phyloP scores from a whole-genome alignment of 37 sponge, comb jelly and placozoan genomes.

The Halichondria panicea region DNA sequence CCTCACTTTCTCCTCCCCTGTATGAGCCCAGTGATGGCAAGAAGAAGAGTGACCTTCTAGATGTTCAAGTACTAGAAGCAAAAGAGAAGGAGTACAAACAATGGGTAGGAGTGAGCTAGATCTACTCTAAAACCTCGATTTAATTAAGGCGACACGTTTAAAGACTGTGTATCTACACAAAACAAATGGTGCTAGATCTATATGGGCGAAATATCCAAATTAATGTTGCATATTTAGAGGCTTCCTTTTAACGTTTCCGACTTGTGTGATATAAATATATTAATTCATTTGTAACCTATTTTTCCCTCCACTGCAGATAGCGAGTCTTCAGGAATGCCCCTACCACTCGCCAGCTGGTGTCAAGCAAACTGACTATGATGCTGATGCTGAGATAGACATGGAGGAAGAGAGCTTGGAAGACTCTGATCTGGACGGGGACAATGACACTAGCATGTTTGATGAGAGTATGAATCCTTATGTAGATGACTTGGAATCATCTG shows the following conservation, averaged over 20 bases:
- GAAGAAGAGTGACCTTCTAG: conserved; percentile 19
- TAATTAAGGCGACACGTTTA: too few species aligned
- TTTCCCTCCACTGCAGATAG: not conserved
- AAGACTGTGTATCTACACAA: too few species aligned
- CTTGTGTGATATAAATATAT: not conserved
- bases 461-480: too few species aligned
- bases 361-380: conserved; percentile 24
- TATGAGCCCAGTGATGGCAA: not conserved
- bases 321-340: not conserved
- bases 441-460: not conserved
- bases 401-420: conserved; percentile 44
- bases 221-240: too few species aligned
- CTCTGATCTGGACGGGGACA: conserved; percentile 16
- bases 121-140: too few species aligned
- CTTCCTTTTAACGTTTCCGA: too few species aligned
- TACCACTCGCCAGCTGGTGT: conserved; percentile 27
- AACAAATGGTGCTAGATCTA: too few species aligned
- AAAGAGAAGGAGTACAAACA: conserved; percentile 19
- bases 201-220: too few species aligned
- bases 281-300: not conserved
- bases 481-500: conserved; percentile 11
- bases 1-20: conserved; percentile 31
- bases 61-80: conserved; percentile 14
- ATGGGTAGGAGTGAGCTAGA: conserved; percentile 65
- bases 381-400: conserved; percentile 30